Conservation (phyloP, 2,797 vertebrate genomes). For the Pterois miles region DNA sequence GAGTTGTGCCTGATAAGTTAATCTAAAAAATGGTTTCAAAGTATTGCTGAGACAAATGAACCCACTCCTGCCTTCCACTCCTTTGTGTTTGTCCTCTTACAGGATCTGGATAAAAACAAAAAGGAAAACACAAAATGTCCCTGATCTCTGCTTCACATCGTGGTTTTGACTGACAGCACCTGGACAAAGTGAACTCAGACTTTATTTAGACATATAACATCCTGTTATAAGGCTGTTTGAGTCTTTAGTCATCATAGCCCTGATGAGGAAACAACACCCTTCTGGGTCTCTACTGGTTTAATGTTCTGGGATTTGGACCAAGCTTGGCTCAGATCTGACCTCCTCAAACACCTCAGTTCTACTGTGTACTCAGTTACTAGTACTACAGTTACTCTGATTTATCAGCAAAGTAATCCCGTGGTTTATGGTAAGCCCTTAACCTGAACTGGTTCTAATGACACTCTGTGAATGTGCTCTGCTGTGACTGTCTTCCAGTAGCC, state of each 20-base stretch:
- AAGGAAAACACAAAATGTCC: neutral
- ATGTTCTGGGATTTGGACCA: constrained; percentile 17
- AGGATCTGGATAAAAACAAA: neutral
- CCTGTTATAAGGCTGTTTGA: constrained; percentile 34
- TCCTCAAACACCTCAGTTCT: neutral
- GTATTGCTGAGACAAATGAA: constrained; percentile 68
- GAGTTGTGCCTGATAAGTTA: constrained; percentile 31
- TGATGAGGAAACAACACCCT: neutral
- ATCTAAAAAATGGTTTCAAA: constrained; percentile 23
- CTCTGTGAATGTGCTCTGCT: constrained; percentile 1
- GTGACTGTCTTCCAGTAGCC: neutral
- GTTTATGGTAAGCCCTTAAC: constrained; percentile 62
- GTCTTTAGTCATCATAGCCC: neutral
- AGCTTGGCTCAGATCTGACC: constrained; percentile 12
- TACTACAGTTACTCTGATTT: too few species aligned
- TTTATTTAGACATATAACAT: too few species aligned
- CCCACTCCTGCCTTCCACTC: neutral
- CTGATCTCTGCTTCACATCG: neutral
- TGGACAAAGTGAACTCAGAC: constrained; percentile 16
- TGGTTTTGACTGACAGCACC: neutral
- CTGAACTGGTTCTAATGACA: constrained; percentile 36
- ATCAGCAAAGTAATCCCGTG: too few species aligned
- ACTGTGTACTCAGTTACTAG: too few species aligned
- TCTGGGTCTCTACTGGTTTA: constrained; percentile 7
- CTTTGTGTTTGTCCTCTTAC: neutral